phyloP scores from a whole-genome alignment of 2,113 vertebrate genomes.

The Cottus gobio region DNA sequence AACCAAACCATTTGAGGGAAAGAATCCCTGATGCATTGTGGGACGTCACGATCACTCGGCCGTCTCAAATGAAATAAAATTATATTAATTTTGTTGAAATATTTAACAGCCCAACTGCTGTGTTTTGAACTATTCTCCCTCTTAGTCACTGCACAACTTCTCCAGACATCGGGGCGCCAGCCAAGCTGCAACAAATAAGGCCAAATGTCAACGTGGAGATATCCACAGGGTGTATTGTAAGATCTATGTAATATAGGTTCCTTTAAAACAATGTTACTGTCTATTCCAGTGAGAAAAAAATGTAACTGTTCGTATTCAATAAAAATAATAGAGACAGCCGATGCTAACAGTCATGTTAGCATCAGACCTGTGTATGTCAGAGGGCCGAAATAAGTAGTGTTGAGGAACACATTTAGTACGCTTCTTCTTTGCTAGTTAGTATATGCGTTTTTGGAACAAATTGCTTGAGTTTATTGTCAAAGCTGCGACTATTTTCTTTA shows the following conservation, averaged over 20 bases:
- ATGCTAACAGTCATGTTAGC: background rate
- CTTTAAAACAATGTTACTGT: background rate
- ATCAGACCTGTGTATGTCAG: background rate
- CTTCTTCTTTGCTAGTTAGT: background rate
- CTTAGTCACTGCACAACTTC: slow-evolving; percentile 17
- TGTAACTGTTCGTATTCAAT: background rate
- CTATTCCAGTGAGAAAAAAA: background rate
- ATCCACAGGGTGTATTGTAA: background rate
- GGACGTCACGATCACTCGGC: slow-evolving; percentile 22
- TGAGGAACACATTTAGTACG: background rate
- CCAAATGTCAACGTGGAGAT: background rate
- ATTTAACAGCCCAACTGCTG: background rate
- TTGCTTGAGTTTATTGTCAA: too few species aligned
- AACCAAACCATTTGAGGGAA: slow-evolving; percentile 15
- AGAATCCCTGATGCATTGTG: slow-evolving; percentile 19
- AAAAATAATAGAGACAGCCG: background rate
- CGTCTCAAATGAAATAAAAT: background rate
- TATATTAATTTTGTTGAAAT: slow-evolving; percentile 14
- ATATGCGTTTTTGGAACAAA: background rate
- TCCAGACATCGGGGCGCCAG: background rate
- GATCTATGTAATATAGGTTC: background rate
- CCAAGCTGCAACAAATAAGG: background rate
- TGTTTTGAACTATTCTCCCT: slow-evolving; percentile 4
- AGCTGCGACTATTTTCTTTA: too few species aligned
- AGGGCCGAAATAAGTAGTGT: background rate